These are phyloP conservation scores for Alaudala cheleensis DNA, from an alignment of 2,113 vertebrate species.

Conservation along the genomic window DNA sequence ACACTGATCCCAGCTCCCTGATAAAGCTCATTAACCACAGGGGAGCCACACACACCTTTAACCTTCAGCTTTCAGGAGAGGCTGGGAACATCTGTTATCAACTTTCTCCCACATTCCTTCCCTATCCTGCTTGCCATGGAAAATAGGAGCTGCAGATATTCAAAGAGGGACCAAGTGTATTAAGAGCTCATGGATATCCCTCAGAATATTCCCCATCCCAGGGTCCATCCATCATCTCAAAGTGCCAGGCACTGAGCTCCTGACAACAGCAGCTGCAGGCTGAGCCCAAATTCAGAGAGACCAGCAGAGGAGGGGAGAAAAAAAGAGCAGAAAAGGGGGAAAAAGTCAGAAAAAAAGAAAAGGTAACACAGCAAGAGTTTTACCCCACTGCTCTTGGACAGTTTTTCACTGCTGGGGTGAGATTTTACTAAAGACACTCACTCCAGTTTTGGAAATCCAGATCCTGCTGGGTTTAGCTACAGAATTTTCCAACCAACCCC, in stretches of 20 bases:
- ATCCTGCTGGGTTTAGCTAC: background rate
- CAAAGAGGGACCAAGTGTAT: background rate
- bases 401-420: background rate
- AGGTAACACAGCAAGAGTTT: background rate
- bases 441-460: background rate
- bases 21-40: background rate
- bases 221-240: fast-evolving
- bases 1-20: background rate
- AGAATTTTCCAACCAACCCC: background rate
- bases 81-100: background rate
- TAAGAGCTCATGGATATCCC: background rate
- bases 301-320: background rate
- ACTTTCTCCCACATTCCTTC: background rate
- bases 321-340: background rate
- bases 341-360: background rate
- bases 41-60: background rate
- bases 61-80: background rate
- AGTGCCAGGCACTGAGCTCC: background rate
- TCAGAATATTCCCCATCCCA: background rate
- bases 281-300: fast-evolving
- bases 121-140: background rate
- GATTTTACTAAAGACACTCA: background rate
- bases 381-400: background rate
- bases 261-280: background rate
- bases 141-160: background rate